A percentile compares a stretch with the other conserved stretches of the same genome.
Conservation (phyloP, 2,888 invertebrate species). For the Leptogaster cylindrica region DNA sequence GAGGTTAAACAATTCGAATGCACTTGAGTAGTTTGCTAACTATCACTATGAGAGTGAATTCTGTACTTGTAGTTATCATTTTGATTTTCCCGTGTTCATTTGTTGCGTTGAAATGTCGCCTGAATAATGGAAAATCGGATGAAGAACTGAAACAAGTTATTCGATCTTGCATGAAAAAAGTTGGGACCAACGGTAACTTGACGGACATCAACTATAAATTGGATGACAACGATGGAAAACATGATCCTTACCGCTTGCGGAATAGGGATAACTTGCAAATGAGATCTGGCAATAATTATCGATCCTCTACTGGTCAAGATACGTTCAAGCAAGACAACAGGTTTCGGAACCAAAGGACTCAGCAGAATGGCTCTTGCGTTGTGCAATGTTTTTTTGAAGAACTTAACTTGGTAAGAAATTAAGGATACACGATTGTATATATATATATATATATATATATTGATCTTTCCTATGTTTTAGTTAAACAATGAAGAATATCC, state of each 20-base stretch:
- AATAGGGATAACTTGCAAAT: constrained; percentile 49
- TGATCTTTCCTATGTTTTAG: constrained; percentile 48
- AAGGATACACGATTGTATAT: background rate
- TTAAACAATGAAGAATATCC: constrained; percentile 63
- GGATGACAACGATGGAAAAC: constrained; percentile 50
- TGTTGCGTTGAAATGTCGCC: constrained; percentile 62
- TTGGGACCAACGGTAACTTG: constrained; percentile 48
- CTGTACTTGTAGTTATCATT: background rate
- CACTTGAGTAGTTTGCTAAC: background rate
- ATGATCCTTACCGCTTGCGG: constrained; percentile 49
- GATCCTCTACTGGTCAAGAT: constrained; percentile 49
- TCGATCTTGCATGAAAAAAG: constrained; percentile 65
- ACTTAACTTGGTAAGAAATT: constrained; percentile 68
- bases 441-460: background rate
- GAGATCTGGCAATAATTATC: constrained; percentile 50
- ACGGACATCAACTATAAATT: constrained; percentile 42
- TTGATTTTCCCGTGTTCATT: background rate
- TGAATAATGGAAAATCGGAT: constrained; percentile 67
- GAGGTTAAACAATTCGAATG: background rate
- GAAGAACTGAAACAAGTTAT: constrained; percentile 67
- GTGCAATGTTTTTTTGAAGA: constrained; percentile 75
- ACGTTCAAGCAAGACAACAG: too few species aligned
- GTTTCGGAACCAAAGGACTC: background rate
- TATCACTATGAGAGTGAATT: background rate
- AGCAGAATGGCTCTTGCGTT: constrained; percentile 62